Conservation (phyloP, 1,140 invertebrate genomes). For the Anastatus disparis region DNA sequence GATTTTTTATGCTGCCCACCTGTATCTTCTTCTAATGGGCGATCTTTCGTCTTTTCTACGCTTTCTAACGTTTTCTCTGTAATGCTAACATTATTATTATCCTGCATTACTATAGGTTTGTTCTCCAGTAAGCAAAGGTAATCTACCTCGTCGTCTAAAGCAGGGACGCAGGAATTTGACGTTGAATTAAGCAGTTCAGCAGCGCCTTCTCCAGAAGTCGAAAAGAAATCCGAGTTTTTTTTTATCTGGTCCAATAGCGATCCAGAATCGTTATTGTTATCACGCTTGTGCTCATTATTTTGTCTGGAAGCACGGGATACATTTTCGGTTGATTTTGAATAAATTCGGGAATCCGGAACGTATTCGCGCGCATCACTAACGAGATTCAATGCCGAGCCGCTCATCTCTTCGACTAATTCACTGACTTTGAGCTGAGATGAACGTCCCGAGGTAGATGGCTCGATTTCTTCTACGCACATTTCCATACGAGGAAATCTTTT, state of each 20-base stretch:
- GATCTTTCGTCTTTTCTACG: too few species aligned
- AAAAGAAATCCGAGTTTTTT: slow-evolving; percentile 68
- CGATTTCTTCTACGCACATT: slow-evolving; percentile 59
- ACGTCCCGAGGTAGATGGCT: slow-evolving; percentile 37
- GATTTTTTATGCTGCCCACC: slow-evolving; percentile 20
- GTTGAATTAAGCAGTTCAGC: slow-evolving; percentile 32
- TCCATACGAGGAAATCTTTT: slow-evolving; percentile 58
- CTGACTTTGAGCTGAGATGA: slow-evolving; percentile 39
- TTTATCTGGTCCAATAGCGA: slow-evolving; percentile 61
- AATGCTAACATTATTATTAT: too few species aligned
- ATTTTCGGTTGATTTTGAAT: too few species aligned
- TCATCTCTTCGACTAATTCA: slow-evolving; percentile 45
- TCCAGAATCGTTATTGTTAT: neutral
- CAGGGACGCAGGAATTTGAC: slow-evolving; percentile 15
- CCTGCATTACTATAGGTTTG: slow-evolving; percentile 55
- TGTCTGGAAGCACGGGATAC: too few species aligned
- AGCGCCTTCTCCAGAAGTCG: slow-evolving; percentile 57
- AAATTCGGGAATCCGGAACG: too few species aligned
- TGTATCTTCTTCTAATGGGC: slow-evolving; percentile 35
- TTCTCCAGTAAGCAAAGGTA: slow-evolving; percentile 60
- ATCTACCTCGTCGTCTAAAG: slow-evolving; percentile 61
- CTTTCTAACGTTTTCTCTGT: too few species aligned
- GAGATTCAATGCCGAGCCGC: slow-evolving; percentile 45
- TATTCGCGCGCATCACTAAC: neutral
- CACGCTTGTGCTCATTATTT: neutral